phyloP scores from a whole-genome alignment of 2,113 vertebrate species.

The Antigone vipio region DNA sequence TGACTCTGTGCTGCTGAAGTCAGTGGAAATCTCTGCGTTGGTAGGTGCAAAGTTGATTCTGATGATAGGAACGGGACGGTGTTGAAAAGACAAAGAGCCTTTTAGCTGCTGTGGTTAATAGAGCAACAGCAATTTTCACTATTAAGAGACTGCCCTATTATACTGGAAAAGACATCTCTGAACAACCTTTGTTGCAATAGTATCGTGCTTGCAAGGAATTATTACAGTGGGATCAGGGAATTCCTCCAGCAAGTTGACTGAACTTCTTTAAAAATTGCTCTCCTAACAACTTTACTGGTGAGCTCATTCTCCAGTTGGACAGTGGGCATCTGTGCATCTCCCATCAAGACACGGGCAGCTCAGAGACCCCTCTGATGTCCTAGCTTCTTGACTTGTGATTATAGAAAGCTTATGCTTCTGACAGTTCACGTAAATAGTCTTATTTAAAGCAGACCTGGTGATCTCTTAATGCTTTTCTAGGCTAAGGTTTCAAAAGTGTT shows the following conservation, averaged over 20 bases:
- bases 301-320: constrained; percentile 13
- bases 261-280: constrained; percentile 23
- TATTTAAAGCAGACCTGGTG: constrained; percentile 56
- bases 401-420: constrained; percentile 48
- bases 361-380: constrained; percentile 23
- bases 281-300: not conserved
- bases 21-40: not conserved
- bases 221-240: not conserved
- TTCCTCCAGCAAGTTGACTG: not conserved
- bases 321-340: not conserved
- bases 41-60: not conserved
- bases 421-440: constrained; percentile 63
- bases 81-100: not conserved
- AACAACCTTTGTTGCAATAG: not conserved
- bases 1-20: not conserved
- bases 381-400: constrained; percentile 40
- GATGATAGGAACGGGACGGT: not conserved
- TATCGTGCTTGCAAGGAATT: not conserved
- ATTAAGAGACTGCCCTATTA: not conserved
- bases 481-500: constrained; percentile 70
- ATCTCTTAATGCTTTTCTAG: constrained; percentile 70
- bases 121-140: not conserved
- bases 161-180: not conserved
- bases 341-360: constrained; percentile 17
- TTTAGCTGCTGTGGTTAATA: not conserved